Percentiles rank a stretch among this genome's conserved stretches.
Conservation (phyloP, 2,113 vertebrate species). For the Rhombomys opimus region DNA sequence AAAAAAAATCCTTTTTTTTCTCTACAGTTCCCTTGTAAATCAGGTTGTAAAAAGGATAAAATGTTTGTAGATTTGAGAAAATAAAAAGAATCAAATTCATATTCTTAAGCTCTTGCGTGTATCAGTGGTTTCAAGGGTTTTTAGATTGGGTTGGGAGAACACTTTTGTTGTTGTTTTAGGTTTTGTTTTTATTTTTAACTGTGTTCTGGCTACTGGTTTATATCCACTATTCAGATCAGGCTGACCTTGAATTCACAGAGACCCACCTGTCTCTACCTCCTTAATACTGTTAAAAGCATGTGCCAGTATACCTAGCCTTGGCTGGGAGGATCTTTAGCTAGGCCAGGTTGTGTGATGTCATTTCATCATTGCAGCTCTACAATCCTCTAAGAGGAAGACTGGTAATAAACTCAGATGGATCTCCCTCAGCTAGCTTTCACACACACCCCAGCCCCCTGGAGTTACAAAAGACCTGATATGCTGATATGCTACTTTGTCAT, state of each 20-base stretch:
- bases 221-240: background rate
- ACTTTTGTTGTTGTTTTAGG: background rate
- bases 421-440: background rate
- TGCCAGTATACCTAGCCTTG: background rate
- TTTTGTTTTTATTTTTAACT: background rate
- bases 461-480: background rate
- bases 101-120: conserved; percentile 43
- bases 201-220: background rate
- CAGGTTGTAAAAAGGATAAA: conserved; percentile 71
- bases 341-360: background rate
- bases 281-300: background rate
- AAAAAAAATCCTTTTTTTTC: conserved; percentile 63
- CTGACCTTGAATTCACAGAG: background rate
- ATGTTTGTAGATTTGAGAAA: conserved; percentile 81
- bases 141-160: background rate
- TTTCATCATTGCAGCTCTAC: background rate
- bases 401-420: background rate
- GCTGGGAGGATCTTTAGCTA: background rate
- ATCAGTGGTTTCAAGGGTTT: background rate
- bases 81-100: conserved; percentile 84
- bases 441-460: no score
- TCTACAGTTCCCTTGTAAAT: conserved; percentile 81
- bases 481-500: background rate
- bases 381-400: background rate
- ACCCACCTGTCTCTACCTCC: background rate